phyloP scores from a whole-genome alignment of 2,113 vertebrate species.

The Chloroceryle aenea region DNA sequence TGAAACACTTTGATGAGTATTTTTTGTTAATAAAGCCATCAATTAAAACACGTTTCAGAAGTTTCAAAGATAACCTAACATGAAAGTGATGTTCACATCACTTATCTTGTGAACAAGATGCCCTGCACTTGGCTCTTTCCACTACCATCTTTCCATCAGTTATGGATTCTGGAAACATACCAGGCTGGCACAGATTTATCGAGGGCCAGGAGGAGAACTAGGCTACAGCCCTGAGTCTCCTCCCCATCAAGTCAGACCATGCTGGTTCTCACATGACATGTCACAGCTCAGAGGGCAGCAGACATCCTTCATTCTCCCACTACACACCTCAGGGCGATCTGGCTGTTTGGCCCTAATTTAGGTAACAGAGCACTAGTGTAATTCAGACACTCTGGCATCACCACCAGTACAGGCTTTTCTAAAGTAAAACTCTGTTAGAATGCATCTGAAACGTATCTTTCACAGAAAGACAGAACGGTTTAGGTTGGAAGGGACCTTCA shows the following conservation, averaged over 20 bases:
- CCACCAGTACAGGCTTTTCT: not conserved
- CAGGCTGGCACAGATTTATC: not conserved
- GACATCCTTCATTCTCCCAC: not conserved
- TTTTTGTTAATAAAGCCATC: not conserved
- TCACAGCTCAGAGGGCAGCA: not conserved
- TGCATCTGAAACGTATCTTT: not conserved
- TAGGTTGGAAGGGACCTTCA: not conserved
- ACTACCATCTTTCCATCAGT: not conserved
- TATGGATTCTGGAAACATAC: not conserved
- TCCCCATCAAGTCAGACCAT: not conserved
- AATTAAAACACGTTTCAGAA: not conserved
- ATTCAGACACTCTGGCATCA: accelerated
- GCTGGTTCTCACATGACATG: not conserved
- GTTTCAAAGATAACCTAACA: not conserved
- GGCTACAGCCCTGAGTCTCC: not conserved
- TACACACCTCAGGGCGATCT: not conserved
- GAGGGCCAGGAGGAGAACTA: not conserved
- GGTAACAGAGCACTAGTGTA: accelerated
- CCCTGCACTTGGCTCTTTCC: not conserved
- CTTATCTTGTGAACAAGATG: not conserved
- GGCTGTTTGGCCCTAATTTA: not conserved
- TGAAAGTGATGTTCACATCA: not conserved
- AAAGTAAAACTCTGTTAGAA: not conserved
- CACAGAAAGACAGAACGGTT: not conserved
- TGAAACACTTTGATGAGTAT: not conserved